Evolutionary conservation across 1,140 invertebrate species (phyloP), one percentile per base, ranked within the genome.

Genomic region (Nasonia giraulti): DNA sequence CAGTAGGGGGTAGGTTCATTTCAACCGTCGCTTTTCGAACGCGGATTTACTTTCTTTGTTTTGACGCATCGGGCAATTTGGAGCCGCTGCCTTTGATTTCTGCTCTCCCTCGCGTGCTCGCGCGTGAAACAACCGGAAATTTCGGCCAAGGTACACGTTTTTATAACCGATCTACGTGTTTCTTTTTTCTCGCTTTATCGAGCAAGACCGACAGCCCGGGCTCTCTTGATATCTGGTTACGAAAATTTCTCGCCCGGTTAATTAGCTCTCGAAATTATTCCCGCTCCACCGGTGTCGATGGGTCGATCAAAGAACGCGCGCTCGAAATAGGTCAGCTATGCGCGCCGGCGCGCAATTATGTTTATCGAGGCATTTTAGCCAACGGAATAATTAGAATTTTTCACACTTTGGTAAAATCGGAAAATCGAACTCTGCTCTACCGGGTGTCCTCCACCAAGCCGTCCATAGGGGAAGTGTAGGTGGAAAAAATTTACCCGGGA

Each of bases 21-120:
- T 69, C 75, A 83, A 69, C 82, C 50, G 82, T 68, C 73, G 23
- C 37, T 77, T 77, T 83, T 77, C 50, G 66, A 79, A 66, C 31
- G 68, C 31, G 23, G 55, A 78, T 84, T 84, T 84, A 84, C 79
- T 79, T 79, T 37, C 76, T 84, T 84, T 84, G 82, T 84, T 84
- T 84, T 84, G 82, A 84, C 76, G 76, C 27, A 40, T 78, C 14
- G 8, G 33, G 50, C 73, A 75, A 68, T 76, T 66, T 75, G 44
- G 37, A 55, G 31, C 33, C 14, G 33, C 17, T 23, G 44, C 75
- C n/a, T 50, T 47, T 44, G 20, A 47, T 50, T 50, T 23, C 20
- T 33, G 5, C 27, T 79, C 50, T 79, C 77, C 33, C 55, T 79
- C 10, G 10, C 23, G 31, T 40, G 55, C 14, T 37, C 55, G 5